A percentile compares a stretch with the other conserved stretches of the same genome.
Conservation (phyloP, 1,140 invertebrate genomes). For the Potamilus streckersoni region DNA sequence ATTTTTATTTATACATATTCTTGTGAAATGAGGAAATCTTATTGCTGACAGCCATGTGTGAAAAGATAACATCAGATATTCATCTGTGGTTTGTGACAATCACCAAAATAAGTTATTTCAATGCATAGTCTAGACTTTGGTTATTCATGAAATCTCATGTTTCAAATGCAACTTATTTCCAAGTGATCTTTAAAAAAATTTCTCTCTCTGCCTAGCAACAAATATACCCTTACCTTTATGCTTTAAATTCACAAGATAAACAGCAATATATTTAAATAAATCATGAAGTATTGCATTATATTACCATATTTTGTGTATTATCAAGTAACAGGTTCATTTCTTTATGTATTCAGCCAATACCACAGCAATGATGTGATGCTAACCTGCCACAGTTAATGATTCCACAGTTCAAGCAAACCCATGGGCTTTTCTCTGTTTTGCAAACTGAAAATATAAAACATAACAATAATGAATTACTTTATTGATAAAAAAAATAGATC, state of each 20-base stretch:
- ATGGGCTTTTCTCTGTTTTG: conserved; percentile 77
- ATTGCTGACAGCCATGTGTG: not conserved
- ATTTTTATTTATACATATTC: not conserved
- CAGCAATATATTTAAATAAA: not conserved
- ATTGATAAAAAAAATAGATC: not conserved
- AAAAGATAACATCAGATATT: not conserved
- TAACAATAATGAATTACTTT: not conserved
- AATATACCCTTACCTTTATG: no score
- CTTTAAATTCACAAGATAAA: not conserved
- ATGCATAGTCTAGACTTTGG: not conserved
- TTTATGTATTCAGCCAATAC: not conserved
- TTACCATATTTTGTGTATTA: not conserved
- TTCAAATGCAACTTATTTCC: not conserved
- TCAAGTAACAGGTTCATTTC: not conserved
- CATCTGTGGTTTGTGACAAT: not conserved
- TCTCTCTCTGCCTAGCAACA: no score
- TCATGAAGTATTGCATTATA: no score
- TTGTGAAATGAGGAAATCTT: not conserved
- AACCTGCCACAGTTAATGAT: conserved; percentile 78
- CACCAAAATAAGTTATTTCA: not conserved
- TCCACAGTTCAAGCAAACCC: conserved; percentile 83
- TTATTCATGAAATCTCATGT: no score
- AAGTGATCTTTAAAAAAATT: conserved; percentile 3
- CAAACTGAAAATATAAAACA: conserved; percentile 73
- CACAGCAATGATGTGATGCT: not conserved